Evolutionary conservation across 2,797 vertebrate species (phyloP), one percentile per base, ranked within the genome.

Genomic region (Sebastes hubbsi): DNA sequence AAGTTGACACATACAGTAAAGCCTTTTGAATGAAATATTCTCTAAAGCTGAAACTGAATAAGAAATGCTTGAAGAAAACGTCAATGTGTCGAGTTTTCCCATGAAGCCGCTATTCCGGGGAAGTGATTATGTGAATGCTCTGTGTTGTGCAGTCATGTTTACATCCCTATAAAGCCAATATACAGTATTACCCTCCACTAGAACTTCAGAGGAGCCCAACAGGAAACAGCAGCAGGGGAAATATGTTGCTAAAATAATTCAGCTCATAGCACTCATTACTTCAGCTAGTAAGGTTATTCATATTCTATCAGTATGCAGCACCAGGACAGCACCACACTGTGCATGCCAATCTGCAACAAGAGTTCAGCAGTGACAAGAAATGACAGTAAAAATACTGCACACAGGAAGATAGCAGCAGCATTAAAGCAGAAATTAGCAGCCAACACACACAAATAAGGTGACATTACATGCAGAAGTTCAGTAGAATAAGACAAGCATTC

Each of bases 221-320:
- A n/a, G 22, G 46, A 72, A 32, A 46, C 27, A 34, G 55, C 27
- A 24, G 24, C 42, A 20, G 49, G 63, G 59, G 75, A 75, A 78
- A 79, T 72, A 72, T 59, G 59, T 16, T 20, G 6, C n/a, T 34
- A 55, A 55, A 77, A 55, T 10, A 54, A 32, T 60, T 46, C 65
- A 49, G 68, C 67, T 24, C 56, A 8, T 12, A 49, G 59, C 72
- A 75, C 18, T 69, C 60, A 75, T 68, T 62, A 68, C 49, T 72
- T 14, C 4, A 52, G 36, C 56, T 24, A 36, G 8, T 25, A 16
- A 22, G 0, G 6, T 22, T 24, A 6, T 52, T 74, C 36, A 60
- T 63, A 49, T 63, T 64, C n/a, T 20, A 54, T 13, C 36, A 55
- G 11, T 5, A 14, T 42, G 25, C 4, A 72, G 29, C 46, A 42